Percentiles rank a stretch among this genome's conserved stretches.
Evolutionary conservation across 2,113 vertebrate genomes (phyloP).

Genomic region (Noctilio leporinus): DNA sequence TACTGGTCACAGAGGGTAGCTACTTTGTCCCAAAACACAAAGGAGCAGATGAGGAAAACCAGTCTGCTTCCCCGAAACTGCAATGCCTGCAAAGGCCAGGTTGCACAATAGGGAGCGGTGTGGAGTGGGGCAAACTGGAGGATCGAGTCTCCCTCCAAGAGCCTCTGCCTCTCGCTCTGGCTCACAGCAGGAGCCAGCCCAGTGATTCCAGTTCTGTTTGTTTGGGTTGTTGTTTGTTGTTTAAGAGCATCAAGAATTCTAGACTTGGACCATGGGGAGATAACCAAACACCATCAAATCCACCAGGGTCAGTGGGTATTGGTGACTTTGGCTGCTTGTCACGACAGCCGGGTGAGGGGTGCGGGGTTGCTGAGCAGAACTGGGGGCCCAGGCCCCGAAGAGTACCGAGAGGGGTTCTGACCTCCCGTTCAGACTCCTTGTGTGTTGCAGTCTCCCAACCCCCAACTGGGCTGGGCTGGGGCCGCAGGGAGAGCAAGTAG

Average conservation of each 20-base stretch:
- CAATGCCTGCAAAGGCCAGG: neutral
- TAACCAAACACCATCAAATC: neutral
- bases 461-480: neutral
- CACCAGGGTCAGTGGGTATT: fast-evolving
- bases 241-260: neutral
- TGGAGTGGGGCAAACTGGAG: neutral
- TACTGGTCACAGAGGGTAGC: neutral
- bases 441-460: neutral
- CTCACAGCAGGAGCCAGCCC: too few species aligned
- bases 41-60: neutral
- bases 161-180: neutral
- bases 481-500: neutral
- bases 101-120: neutral
- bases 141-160: fast-evolving
- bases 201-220: neutral
- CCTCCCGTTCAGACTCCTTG: neutral
- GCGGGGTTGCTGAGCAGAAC: fast-evolving
- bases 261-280: too few species aligned
- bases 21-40: neutral
- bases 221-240: neutral
- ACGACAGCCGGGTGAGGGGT: fast-evolving
- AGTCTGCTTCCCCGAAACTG: neutral
- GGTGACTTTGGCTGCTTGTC: fast-evolving
- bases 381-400: fast-evolving
- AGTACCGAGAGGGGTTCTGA: fast-evolving